These are phyloP conservation scores for Tragelaphus imberbis DNA, from an alignment of 2,113 vertebrate genomes.

Conservation along the genomic window DNA sequence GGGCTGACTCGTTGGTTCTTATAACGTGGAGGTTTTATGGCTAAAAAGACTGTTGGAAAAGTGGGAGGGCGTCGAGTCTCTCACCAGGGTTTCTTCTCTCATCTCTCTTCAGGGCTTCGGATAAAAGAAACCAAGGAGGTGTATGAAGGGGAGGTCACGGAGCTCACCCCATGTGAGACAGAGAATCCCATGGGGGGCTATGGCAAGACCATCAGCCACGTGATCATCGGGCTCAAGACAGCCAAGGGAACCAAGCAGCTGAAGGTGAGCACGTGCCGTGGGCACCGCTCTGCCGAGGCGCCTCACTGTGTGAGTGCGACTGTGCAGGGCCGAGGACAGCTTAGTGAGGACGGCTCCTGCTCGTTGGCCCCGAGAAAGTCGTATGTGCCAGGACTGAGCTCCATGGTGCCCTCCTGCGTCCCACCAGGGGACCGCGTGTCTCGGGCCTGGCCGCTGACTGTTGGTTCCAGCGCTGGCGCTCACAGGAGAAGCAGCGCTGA, in stretches of 20 bases:
- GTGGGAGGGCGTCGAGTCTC: not conserved
- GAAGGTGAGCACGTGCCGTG: conserved; percentile 83
- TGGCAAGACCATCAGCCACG: conserved; percentile 98
- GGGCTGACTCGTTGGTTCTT: not conserved
- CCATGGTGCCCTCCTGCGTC: not conserved
- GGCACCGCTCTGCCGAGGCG: rapidly evolving
- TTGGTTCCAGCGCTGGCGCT: not conserved
- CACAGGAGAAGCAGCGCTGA: not conserved
- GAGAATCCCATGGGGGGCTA: conserved; percentile 99
- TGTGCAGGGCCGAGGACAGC: not conserved
- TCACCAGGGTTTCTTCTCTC: not conserved
- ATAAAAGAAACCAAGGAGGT: conserved; percentile 99
- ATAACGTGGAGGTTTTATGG: not conserved
- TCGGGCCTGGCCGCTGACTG: not conserved
- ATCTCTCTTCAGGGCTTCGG: conserved; percentile 86
- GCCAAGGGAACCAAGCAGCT: conserved; percentile 98
- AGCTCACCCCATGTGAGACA: conserved; percentile 96
- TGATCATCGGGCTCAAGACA: conserved; percentile 97
- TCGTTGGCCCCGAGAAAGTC: not conserved
- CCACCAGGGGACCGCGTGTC: rapidly evolving
- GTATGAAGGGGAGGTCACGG: conserved; percentile 98
- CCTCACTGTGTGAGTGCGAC: not conserved
- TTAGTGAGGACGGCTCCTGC: not conserved
- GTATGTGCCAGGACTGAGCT: not conserved
- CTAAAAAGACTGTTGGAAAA: not conserved